Conservation (phyloP, 1,140 invertebrate species). For the Octopus sinensis region DNA sequence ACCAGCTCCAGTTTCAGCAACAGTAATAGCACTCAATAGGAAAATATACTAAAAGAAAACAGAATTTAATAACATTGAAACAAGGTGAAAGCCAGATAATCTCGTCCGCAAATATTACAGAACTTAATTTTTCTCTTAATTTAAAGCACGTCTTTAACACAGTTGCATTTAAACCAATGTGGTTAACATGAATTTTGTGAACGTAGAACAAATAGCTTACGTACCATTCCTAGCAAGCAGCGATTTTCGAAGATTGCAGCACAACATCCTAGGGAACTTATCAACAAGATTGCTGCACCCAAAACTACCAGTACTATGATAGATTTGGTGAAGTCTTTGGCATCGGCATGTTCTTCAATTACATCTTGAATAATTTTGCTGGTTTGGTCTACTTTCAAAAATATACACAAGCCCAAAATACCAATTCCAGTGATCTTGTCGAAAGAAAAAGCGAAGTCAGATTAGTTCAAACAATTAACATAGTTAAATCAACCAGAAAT, state of each 20-base stretch:
- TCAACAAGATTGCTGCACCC: not conserved
- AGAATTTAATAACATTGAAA: not conserved
- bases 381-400: not conserved
- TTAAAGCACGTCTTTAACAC: not conserved
- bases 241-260: not conserved
- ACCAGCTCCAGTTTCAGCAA: not conserved
- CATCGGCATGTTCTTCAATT: not conserved
- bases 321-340: not conserved
- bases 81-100: not conserved
- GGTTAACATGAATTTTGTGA: not conserved
- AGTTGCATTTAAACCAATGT: not conserved
- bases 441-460: not conserved
- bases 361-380: constrained; percentile 1
- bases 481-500: too few species aligned
- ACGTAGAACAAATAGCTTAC: not conserved
- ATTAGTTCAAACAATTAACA: too few species aligned
- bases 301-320: not conserved
- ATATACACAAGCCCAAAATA: not conserved
- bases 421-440: not conserved
- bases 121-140: not conserved
- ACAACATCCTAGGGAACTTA: constrained; percentile 1
- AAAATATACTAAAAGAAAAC: not conserved
- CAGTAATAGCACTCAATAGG: not conserved
- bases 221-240: not conserved
- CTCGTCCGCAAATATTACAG: not conserved